Evolutionary conservation across 1,140 invertebrate species (phyloP).

Genomic region (Pogonomyrmex barbatus): DNA sequence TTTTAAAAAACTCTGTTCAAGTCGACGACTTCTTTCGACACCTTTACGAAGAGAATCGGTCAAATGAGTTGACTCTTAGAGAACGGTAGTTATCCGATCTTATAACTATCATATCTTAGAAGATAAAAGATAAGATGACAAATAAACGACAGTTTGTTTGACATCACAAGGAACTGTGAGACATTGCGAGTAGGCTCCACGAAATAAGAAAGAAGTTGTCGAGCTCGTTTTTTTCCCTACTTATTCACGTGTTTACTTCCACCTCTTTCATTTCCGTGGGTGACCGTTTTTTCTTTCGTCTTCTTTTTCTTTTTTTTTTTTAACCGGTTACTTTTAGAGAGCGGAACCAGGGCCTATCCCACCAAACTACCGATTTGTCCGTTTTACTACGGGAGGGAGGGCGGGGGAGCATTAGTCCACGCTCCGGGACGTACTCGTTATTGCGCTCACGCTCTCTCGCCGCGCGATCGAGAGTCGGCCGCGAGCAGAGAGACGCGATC

Average conservation of each 20-base stretch:
- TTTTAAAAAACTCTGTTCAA: too few species aligned
- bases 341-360: slow-evolving; percentile 79
- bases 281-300: slow-evolving; percentile 26
- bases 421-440: slow-evolving; percentile 70
- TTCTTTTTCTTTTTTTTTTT: slow-evolving; percentile 3
- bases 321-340: slow-evolving; percentile 74
- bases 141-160: background rate
- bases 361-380: slow-evolving; percentile 78
- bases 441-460: slow-evolving; percentile 71
- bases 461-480: slow-evolving; percentile 67
- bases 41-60: background rate
- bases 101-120: background rate
- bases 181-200: background rate
- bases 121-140: background rate
- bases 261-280: background rate
- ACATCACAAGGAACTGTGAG: background rate
- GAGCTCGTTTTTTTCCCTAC: slow-evolving; percentile 4
- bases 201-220: background rate
- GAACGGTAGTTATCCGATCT: background rate
- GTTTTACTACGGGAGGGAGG: slow-evolving; percentile 51
- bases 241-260: background rate
- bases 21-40: too few species aligned
- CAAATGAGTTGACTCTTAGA: slow-evolving; percentile 3
- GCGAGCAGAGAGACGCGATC: slow-evolving; percentile 55
- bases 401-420: slow-evolving; percentile 47